Evolutionary conservation across 2,888 invertebrate species (phyloP).

Genomic region (Conistra vaccinii): DNA sequence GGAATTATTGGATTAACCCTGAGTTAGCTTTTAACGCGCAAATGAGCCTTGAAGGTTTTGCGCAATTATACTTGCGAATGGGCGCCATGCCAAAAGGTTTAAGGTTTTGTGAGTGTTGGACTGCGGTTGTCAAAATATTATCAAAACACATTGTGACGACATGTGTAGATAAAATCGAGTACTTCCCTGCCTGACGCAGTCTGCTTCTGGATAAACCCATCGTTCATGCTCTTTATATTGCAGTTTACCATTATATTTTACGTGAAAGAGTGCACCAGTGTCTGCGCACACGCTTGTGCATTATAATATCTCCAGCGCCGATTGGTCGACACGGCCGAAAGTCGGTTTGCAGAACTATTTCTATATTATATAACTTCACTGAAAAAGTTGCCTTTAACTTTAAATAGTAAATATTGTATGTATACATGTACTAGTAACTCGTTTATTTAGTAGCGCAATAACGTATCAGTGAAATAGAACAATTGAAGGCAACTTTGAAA

Average conservation of each 20-base stretch:
- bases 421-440: neutral
- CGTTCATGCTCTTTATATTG: neutral
- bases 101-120: slow-evolving; percentile 34
- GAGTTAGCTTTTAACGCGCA: too few relatives aligned
- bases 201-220: neutral
- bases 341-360: too few relatives aligned
- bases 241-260: too few relatives aligned
- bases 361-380: too few relatives aligned
- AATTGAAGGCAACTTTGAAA: neutral
- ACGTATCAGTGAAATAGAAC: neutral
- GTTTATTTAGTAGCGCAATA: neutral
- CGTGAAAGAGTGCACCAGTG: too few relatives aligned
- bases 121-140: neutral
- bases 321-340: too few relatives aligned
- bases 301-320: too few relatives aligned
- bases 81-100: slow-evolving; percentile 13
- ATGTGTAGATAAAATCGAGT: neutral
- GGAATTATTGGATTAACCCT: too few relatives aligned
- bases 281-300: too few relatives aligned
- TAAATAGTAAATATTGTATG: neutral
- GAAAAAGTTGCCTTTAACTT: neutral
- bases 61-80: neutral
- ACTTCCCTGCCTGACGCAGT: neutral
- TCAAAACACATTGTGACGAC: neutral
- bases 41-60: too few relatives aligned